Conservation (phyloP, 2,888 invertebrate genomes). For the Melanostoma mellinum region DNA sequence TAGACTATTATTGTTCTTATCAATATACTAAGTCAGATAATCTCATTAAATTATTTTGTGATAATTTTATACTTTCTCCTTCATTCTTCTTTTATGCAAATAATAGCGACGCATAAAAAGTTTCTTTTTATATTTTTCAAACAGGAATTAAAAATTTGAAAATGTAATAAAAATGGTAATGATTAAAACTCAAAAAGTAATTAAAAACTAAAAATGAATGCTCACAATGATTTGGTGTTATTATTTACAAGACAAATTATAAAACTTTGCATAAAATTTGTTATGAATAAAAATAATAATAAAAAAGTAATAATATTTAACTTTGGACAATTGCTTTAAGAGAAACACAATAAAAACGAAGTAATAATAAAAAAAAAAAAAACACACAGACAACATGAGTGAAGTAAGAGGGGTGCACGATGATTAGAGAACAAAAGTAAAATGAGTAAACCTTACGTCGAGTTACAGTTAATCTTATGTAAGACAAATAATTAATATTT, state of each 20-base stretch:
- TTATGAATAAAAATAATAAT: conserved; percentile 44
- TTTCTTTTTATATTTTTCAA: not conserved
- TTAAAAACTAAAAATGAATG: conserved; percentile 27
- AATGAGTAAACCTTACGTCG: conserved; percentile 26
- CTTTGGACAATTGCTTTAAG: conserved; percentile 72
- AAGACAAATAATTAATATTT: conserved; percentile 16
- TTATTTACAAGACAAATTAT: conserved; percentile 63
- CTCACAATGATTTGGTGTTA: conserved; percentile 61
- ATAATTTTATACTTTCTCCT: not conserved
- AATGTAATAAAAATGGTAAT: conserved; percentile 3
- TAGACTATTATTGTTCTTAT: conserved; percentile 31
- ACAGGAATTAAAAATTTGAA: conserved; percentile 5
- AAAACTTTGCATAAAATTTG: conserved; percentile 57
- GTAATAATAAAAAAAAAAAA: conserved; percentile 32
- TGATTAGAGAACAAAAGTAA: conserved; percentile 1
- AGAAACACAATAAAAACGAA: conserved; percentile 20
- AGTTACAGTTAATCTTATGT: conserved; percentile 15
- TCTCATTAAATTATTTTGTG: conserved; percentile 53
- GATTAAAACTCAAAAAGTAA: conserved; percentile 22
- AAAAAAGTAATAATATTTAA: conserved; percentile 56
- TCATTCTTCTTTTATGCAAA: not conserved
- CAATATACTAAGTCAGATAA: conserved; percentile 61
- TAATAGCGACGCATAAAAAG: not conserved
- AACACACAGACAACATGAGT: conserved; percentile 66
- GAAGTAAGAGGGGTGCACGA: conserved; percentile 29